Evolutionary conservation across 1,140 invertebrate genomes (phyloP).

Genomic region (Aplysia californica): DNA sequence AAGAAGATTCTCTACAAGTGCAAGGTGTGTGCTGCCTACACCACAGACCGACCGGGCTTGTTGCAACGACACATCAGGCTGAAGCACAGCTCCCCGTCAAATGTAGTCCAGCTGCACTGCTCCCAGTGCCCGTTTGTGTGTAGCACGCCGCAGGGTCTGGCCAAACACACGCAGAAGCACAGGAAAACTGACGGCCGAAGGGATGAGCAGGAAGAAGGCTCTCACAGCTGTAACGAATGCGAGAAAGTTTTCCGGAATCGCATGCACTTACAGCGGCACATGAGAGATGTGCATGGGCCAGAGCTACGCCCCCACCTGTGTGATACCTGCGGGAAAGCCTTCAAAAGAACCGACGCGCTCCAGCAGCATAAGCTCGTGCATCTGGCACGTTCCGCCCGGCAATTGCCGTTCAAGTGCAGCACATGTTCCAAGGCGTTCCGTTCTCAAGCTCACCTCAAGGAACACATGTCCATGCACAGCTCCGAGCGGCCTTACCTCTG

Average conservation of each 20-base stretch:
- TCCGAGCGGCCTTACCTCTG: conserved; percentile 67
- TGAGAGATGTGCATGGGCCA: conserved; percentile 63
- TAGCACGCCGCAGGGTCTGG: not conserved
- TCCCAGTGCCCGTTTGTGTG: conserved; percentile 9
- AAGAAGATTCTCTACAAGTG: conserved; percentile 44
- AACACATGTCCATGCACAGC: conserved; percentile 64
- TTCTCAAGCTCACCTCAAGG: conserved; percentile 61
- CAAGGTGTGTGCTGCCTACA: conserved; percentile 13
- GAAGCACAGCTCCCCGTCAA: conserved; percentile 36
- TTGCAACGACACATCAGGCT: conserved; percentile 33
- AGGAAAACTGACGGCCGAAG: too few species aligned
- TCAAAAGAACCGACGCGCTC: conserved; percentile 67
- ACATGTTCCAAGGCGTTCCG: conserved; percentile 66
- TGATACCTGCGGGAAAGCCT: conserved; percentile 67
- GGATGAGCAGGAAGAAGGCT: conserved; percentile 8
- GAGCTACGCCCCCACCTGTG: conserved; percentile 66
- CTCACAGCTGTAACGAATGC: conserved; percentile 28
- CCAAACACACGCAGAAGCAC: conserved; percentile 4
- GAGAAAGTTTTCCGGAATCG: conserved; percentile 46
- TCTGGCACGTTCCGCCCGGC: conserved; percentile 39
- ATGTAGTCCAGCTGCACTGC: not conserved
- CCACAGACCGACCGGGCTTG: conserved; percentile 12
- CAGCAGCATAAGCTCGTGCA: conserved; percentile 64
- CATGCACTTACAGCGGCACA: conserved; percentile 65
- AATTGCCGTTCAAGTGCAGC: conserved; percentile 54